Conservation (phyloP, 1,140 invertebrate genomes). For the Riptortus pedestris region DNA sequence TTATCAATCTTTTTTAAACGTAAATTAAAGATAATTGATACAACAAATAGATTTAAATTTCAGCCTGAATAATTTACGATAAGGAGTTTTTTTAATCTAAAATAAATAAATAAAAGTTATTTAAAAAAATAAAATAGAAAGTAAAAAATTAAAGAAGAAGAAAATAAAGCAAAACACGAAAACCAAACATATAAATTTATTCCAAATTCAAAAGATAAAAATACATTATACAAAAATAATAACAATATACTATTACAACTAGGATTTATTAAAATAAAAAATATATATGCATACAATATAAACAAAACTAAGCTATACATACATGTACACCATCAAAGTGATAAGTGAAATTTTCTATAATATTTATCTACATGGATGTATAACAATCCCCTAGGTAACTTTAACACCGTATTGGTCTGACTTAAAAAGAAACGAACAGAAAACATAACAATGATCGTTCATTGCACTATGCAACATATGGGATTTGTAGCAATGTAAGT, state of each 20-base stretch:
- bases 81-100: not conserved
- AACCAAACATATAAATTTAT: conserved; percentile 29
- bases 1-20: too few species aligned
- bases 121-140: not conserved
- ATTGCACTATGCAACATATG: too few species aligned
- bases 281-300: conserved; percentile 25
- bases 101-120: not conserved
- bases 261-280: conserved; percentile 30
- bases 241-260: conserved; percentile 27
- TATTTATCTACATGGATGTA: conserved; percentile 29
- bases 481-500: too few species aligned
- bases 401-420: conserved; percentile 30
- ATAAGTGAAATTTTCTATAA: conserved; percentile 27
- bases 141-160: not conserved
- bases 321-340: conserved; percentile 27
- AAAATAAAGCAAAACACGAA: conserved; percentile 26
- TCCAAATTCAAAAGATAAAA: conserved; percentile 30
- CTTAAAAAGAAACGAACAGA: conserved; percentile 21
- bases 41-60: not conserved
- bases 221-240: conserved; percentile 31
- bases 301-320: conserved; percentile 31
- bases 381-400: conserved; percentile 31
- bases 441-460: conserved; percentile 23
- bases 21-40: too few species aligned
- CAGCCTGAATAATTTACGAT: not conserved